A percentile compares a stretch with the other conserved stretches of the same genome.
Conservation (phyloP, 2,113 vertebrate genomes). For the Alethe castanea region DNA sequence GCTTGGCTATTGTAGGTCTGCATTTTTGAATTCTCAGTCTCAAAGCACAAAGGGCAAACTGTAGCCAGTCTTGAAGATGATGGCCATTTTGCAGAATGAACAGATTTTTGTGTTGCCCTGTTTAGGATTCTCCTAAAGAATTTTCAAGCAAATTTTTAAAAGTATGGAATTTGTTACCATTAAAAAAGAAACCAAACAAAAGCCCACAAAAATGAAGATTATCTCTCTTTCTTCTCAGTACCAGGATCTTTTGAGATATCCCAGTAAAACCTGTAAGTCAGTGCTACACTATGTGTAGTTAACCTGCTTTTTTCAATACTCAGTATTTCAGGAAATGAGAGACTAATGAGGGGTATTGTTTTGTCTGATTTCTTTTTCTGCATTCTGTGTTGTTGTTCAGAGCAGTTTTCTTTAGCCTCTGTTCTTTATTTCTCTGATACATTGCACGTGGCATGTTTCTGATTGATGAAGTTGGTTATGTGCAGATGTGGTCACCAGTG, state of each 20-base stretch:
- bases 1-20: constrained; percentile 26
- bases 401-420: neutral
- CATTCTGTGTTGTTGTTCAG: neutral
- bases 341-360: neutral
- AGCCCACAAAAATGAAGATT: neutral
- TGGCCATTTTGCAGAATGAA: neutral
- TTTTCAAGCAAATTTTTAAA: neutral
- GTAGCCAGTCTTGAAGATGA: neutral
- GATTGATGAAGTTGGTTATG: neutral
- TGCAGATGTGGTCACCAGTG: neutral
- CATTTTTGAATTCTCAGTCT: constrained; percentile 38
- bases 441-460: neutral
- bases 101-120: neutral
- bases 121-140: neutral
- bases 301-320: neutral
- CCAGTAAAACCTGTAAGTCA: neutral
- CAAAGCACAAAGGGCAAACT: constrained; percentile 28
- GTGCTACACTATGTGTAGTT: neutral
- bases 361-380: neutral
- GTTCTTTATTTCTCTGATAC: accelerated
- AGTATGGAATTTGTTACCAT: neutral
- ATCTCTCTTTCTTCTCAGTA: neutral
- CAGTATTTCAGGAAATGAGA: neutral
- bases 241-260: neutral
- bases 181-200: neutral